These are phyloP conservation scores for Elanus axillaris DNA, from an alignment of 2,113 vertebrate genomes.

Conservation along the genomic window DNA sequence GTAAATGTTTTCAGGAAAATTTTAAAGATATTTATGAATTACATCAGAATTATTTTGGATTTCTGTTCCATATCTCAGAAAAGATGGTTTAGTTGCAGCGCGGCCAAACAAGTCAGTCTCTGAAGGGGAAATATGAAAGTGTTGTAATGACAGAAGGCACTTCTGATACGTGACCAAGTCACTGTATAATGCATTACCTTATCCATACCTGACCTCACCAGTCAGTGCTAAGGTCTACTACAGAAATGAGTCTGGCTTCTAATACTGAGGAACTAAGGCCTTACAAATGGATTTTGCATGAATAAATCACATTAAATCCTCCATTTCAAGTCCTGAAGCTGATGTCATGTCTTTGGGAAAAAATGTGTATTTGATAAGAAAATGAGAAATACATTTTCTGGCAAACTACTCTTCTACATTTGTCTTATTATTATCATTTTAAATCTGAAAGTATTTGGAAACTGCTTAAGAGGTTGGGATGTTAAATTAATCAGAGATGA, in stretches of 20 bases:
- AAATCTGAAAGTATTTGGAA: slow-evolving; percentile 4
- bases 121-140: neutral
- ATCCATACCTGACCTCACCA: neutral
- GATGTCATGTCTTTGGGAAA: neutral
- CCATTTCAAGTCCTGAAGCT: neutral
- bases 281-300: neutral
- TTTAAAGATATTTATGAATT: neutral
- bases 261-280: neutral
- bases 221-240: neutral
- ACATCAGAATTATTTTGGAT: neutral
- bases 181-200: neutral
- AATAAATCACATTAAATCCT: neutral
- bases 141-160: neutral
- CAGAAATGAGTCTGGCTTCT: neutral
- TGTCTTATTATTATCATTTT: neutral
- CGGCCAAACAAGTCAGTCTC: neutral
- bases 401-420: neutral
- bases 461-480: neutral
- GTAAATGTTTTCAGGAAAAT: neutral
- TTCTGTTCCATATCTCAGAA: neutral
- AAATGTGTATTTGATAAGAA: neutral
- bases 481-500: slow-evolving; percentile 11
- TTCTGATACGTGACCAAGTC: neutral
- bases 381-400: neutral
- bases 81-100: neutral